These are phyloP conservation scores for Thera obeliscata DNA, from an alignment of 2,888 invertebrate genomes.

Conservation along the genomic window DNA sequence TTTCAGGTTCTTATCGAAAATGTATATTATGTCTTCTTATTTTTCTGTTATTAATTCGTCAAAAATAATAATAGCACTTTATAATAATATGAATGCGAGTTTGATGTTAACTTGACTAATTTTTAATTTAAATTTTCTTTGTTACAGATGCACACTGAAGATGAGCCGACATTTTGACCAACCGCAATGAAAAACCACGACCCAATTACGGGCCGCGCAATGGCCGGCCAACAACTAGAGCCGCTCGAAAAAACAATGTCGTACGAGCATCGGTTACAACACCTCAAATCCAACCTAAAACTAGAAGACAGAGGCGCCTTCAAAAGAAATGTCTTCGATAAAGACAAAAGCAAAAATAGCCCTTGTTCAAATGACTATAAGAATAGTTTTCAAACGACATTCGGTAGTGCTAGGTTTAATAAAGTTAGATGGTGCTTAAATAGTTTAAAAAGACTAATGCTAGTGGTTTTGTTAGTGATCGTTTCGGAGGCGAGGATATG, in stretches of 20 bases:
- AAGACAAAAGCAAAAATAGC: constrained; percentile 58
- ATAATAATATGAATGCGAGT: too few relatives aligned
- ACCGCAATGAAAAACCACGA: constrained; percentile 47
- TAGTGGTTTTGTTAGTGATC: constrained; percentile 69
- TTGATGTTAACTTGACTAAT: too few relatives aligned
- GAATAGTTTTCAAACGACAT: constrained; percentile 52
- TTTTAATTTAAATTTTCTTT: constrained; percentile 42
- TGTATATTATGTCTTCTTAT: too few relatives aligned
- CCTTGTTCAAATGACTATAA: constrained; percentile 63
- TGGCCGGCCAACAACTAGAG: constrained; percentile 48
- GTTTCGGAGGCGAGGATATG: constrained; percentile 63
- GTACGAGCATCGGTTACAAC: constrained; percentile 61
- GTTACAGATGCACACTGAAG: constrained; percentile 76
- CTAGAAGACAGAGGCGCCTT: constrained; percentile 77
- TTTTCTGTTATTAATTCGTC: too few relatives aligned
- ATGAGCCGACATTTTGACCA: constrained; percentile 72
- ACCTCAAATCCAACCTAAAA: constrained; percentile 68
- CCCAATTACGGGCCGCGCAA: constrained; percentile 52
- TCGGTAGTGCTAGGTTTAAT: constrained; percentile 60
- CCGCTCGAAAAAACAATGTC: constrained; percentile 69
- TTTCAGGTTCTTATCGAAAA: too few relatives aligned
- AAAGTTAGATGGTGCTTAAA: constrained; percentile 68
- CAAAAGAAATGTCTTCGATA: constrained; percentile 45
- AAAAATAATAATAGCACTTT: too few relatives aligned
- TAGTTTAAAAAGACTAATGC: constrained; percentile 73